Evolutionary conservation across 1,140 invertebrate genomes (phyloP), one percentile per base, ranked within the genome.

Genomic region (Bombus confusus): DNA sequence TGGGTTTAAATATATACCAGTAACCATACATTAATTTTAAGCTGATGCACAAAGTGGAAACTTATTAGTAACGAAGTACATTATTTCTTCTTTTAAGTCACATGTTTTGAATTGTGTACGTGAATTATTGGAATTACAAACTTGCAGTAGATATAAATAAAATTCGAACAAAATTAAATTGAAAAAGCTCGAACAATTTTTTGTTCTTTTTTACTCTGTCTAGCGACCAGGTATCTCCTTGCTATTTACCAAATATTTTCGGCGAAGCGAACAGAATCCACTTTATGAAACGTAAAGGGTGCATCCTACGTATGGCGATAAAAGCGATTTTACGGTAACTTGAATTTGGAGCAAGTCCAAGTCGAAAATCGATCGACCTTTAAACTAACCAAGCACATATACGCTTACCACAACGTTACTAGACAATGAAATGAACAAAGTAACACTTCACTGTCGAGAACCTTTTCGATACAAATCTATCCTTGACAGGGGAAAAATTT

Each of bases 361-460:
- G 88, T 87, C 52, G 75, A 82, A 80, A 90, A 90, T 90, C 88
- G 88, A 90, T 90, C 88, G 88, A 85, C 82, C 81, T 86, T 78
- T 80, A 71, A 88, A 86, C 75, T 84, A 73, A 88, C 66, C 83
- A 79, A 13, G 4, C 59, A 34, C 31, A 34, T 43, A 13, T 57
- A 72, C 22, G 52, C 47, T 43, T 43, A n/a, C 34, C 3, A 28
- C 28, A 25, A 34, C 43, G 66, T 59, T 71, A 64, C 3, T 8
- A 66, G 9, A 59, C 75, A n/a, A 71, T 77, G 5, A 57, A 71
- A 41, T 43, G 62, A 69, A 57, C 72, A 13, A 68, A 66, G 34
- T 76, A 82, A 64, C 71, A 57, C 25, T 34, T 28, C 28, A 12
- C 10, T n/a, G 77, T 68, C n/a, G 47, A 47, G 3, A 31, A 43